Percentiles rank a stretch among this genome's conserved stretches.
phyloP scores from a whole-genome alignment of 2,113 vertebrate genomes.

The Piaya cayana region DNA sequence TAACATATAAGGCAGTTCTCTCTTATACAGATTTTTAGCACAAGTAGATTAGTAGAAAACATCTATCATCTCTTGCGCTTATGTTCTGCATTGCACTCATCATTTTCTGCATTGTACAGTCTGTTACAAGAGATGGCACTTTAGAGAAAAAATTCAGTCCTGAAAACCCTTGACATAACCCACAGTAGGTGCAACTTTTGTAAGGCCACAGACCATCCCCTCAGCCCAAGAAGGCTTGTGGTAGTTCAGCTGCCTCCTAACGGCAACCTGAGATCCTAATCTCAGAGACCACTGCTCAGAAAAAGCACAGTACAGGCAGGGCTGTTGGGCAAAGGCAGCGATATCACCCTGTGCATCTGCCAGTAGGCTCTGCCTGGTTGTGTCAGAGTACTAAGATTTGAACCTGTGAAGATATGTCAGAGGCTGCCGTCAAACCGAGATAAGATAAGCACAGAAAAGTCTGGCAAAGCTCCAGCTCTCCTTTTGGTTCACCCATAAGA shows the following conservation, averaged over 20 bases:
- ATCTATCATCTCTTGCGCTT: background rate
- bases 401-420: background rate
- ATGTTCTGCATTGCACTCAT: accelerated
- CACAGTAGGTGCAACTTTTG: background rate
- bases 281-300: background rate
- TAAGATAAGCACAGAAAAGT: background rate
- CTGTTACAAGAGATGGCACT: background rate
- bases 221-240: background rate
- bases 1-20: background rate
- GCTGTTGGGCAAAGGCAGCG: accelerated
- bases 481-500: background rate
- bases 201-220: background rate
- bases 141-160: background rate
- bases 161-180: background rate
- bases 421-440: accelerated
- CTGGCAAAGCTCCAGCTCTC: background rate
- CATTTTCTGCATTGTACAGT: accelerated
- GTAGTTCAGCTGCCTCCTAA: background rate
- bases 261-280: background rate
- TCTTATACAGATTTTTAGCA: background rate
- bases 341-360: background rate
- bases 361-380: background rate
- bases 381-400: background rate
- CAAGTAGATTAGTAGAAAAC: background rate
- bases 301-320: background rate